Evolutionary conservation across 2,113 vertebrate genomes (phyloP).

Genomic region (Ia io): DNA sequence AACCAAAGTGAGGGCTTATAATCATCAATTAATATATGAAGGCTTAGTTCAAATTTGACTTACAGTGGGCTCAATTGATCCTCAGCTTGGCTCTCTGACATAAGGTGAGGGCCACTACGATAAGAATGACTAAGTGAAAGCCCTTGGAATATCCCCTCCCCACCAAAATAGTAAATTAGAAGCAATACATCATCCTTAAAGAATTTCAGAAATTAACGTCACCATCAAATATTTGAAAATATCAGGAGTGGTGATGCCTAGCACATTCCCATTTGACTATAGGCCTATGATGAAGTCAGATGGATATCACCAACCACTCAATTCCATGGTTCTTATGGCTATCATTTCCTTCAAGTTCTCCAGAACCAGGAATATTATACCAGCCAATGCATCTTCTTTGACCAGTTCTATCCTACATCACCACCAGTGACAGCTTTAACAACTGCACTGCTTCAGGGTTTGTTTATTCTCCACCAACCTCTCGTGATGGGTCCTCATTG

Average conservation of each 20-base stretch:
- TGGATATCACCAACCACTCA: neutral
- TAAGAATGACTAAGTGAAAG: neutral
- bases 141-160: neutral
- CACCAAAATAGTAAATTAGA: neutral
- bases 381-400: neutral
- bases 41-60: neutral
- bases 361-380: neutral
- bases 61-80: neutral
- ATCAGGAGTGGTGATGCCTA: neutral
- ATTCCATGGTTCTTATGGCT: neutral
- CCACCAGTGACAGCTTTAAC: neutral
- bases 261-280: neutral
- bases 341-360: neutral
- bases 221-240: neutral
- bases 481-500: neutral
- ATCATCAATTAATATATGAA: neutral
- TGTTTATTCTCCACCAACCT: neutral
- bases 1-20: neutral
- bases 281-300: neutral
- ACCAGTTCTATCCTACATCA: neutral
- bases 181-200: neutral
- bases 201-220: neutral
- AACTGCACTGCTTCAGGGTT: neutral
- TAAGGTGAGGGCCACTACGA: too few species aligned
- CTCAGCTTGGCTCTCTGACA: neutral